phyloP scores from a whole-genome alignment of 2,113 vertebrate species.

The Grantiella picta region DNA sequence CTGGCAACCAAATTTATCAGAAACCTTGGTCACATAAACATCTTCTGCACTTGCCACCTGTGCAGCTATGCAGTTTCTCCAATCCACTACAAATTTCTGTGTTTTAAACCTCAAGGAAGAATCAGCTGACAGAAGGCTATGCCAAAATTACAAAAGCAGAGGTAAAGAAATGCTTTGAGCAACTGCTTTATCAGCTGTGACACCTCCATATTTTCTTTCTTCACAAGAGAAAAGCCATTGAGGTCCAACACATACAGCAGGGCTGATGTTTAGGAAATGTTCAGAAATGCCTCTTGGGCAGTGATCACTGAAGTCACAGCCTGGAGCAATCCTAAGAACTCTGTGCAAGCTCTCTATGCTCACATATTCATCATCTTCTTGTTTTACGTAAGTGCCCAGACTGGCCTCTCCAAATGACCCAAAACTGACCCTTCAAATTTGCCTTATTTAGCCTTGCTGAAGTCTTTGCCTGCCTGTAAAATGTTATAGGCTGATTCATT shows the following conservation, averaged over 20 bases:
- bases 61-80: neutral
- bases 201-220: neutral
- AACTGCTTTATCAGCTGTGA: neutral
- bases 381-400: slow-evolving; percentile 25
- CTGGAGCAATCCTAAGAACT: neutral
- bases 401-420: neutral
- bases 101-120: neutral
- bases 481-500: neutral
- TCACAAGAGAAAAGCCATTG: neutral
- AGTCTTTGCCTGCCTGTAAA: slow-evolving; percentile 1
- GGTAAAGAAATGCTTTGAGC: neutral
- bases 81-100: neutral
- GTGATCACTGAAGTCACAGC: neutral
- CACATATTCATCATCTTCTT: neutral
- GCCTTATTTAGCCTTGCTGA: slow-evolving; percentile 8
- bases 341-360: neutral
- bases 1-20: neutral
- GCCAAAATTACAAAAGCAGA: neutral
- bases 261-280: neutral
- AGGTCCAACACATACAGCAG: neutral
- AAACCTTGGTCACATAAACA: neutral
- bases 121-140: neutral
- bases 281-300: neutral
- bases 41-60: neutral
- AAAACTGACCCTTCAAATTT: slow-evolving; percentile 3